A percentile compares a stretch with the other conserved stretches of the same genome.
These are phyloP conservation scores for Bettongia penicillata DNA, from an alignment of 2,113 vertebrate genomes.

Conservation along the genomic window DNA sequence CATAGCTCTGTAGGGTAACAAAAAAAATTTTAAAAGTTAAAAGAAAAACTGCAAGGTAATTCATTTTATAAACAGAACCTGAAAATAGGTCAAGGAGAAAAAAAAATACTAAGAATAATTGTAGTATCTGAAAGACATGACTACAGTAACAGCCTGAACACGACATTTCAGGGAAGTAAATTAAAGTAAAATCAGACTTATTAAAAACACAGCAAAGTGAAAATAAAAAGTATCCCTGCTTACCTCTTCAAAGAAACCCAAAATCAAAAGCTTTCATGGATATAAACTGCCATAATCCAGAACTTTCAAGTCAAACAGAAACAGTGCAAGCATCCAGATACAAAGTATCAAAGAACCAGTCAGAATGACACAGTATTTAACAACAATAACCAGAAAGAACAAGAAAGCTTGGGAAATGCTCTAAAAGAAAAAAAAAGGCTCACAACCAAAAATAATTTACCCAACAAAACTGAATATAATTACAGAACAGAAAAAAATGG, in stretches of 20 bases:
- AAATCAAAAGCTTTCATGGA: not conserved
- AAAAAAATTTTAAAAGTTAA: not conserved
- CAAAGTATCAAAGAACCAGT: not conserved
- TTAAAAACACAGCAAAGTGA: not conserved
- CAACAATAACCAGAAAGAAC: not conserved
- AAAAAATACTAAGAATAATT: not conserved
- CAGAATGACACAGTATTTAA: not conserved
- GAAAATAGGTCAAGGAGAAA: not conserved
- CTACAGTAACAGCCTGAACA: not conserved
- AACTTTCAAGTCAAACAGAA: not conserved
- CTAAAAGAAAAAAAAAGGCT: not conserved
- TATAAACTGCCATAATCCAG: not conserved
- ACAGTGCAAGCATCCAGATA: not conserved
- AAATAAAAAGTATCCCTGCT: not conserved
- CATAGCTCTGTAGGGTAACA: not conserved
- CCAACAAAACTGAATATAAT: not conserved
- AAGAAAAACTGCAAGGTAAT: not conserved
- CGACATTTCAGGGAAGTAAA: not conserved
- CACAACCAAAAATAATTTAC: not conserved
- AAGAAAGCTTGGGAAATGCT: not conserved
- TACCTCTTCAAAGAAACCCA: not conserved
- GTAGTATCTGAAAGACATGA: not conserved
- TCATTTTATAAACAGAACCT: not conserved
- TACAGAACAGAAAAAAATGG: not conserved
- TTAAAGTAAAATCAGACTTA: not conserved